These are phyloP conservation scores for Myocastor coypus DNA, from an alignment of 2,113 vertebrate genomes.

Conservation along the genomic window DNA sequence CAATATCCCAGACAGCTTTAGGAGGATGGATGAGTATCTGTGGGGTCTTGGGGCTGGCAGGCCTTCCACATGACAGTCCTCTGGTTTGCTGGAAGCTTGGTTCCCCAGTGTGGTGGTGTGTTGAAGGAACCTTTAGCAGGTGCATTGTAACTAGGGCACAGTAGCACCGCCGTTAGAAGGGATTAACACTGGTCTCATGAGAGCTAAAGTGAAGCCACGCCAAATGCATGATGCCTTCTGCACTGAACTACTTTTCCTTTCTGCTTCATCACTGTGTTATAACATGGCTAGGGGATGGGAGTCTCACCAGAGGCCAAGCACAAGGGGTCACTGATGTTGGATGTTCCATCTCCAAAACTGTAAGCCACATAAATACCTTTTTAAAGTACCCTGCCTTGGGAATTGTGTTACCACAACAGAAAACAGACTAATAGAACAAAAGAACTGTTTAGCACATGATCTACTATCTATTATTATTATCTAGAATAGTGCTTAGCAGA, in stretches of 20 bases:
- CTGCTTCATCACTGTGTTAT: neutral
- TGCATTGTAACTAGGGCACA: neutral
- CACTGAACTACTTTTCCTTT: neutral
- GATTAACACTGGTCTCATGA: neutral
- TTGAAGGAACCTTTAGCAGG: neutral
- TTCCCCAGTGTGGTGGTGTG: neutral
- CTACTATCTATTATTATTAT: neutral
- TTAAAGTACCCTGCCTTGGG: neutral
- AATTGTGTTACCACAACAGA: neutral
- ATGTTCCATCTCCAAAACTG: neutral
- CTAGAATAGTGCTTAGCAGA: neutral
- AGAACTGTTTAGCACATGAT: constrained; percentile 19
- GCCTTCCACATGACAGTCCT: neutral
- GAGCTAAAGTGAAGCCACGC: neutral
- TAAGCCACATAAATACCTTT: neutral
- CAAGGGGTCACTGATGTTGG: neutral
- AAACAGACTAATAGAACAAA: constrained; percentile 13
- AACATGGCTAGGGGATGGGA: neutral
- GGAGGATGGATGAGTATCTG: neutral
- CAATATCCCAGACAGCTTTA: neutral
- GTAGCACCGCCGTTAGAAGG: neutral
- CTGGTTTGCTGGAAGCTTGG: neutral
- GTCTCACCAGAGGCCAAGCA: neutral
- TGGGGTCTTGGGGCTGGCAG: neutral
- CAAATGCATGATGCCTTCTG: neutral